Conservation (phyloP, 2,113 vertebrate genomes). For the Ammospiza caudacuta region DNA sequence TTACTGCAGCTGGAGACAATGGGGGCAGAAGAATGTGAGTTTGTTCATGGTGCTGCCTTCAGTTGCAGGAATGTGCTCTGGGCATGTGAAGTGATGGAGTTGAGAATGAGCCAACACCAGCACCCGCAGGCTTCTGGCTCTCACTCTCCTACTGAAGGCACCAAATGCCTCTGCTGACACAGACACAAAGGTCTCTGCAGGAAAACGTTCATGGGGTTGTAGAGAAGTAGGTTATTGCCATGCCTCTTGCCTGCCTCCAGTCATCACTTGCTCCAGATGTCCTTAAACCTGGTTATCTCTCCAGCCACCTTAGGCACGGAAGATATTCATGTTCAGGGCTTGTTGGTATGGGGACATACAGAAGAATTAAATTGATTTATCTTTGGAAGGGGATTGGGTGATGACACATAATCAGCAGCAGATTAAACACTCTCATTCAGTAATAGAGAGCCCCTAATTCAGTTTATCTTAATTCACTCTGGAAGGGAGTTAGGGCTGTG, state of each 20-base stretch:
- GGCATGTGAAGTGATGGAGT: neutral
- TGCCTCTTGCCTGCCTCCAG: neutral
- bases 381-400: neutral
- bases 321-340: neutral
- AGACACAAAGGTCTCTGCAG: neutral
- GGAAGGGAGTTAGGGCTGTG: neutral
- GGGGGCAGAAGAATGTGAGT: neutral
- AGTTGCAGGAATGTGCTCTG: neutral
- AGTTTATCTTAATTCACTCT: neutral
- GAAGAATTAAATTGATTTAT: neutral
- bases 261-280: neutral
- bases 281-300: neutral
- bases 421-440: neutral
- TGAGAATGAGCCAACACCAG: neutral
- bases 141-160: neutral
- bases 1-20: neutral
- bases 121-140: neutral
- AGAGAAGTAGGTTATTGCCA: neutral
- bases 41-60: neutral
- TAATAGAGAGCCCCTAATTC: neutral
- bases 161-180: neutral
- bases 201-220: neutral
- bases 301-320: neutral
- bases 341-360: neutral
- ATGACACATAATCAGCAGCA: neutral